phyloP scores from a whole-genome alignment of 2,113 vertebrate species.

The Misgurnus anguillicaudatus region DNA sequence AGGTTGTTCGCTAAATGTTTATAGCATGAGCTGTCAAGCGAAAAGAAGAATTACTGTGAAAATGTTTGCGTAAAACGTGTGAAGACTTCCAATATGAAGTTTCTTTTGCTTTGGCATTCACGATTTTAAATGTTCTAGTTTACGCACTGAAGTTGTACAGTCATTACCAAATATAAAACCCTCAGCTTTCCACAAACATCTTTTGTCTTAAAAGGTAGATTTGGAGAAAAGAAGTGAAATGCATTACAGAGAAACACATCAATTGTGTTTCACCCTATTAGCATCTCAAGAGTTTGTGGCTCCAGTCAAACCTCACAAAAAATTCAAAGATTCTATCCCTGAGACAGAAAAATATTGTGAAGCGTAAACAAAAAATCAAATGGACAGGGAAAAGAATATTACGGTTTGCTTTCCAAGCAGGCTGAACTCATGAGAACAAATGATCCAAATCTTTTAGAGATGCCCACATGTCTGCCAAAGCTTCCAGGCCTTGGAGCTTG shows the following conservation, averaged over 20 bases:
- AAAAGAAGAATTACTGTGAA: slow-evolving; percentile 14
- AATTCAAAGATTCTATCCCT: neutral
- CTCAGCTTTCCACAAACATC: neutral
- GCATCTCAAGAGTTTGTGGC: slow-evolving; percentile 11
- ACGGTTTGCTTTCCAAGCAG: slow-evolving; percentile 3
- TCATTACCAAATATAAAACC: slow-evolving; percentile 3
- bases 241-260: neutral
- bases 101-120: neutral
- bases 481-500: slow-evolving; percentile 64
- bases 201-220: neutral
- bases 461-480: slow-evolving; percentile 33
- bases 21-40: slow-evolving; percentile 44
- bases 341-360: neutral
- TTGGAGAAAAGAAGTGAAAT: neutral
- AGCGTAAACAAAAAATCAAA: neutral
- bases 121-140: neutral
- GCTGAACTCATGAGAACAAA: slow-evolving; percentile 14
- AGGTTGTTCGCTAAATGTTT: slow-evolving; percentile 44
- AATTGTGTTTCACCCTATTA: slow-evolving; percentile 16
- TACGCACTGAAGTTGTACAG: neutral
- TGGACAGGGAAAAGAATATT: neutral
- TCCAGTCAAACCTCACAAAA: neutral
- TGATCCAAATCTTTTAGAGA: slow-evolving; percentile 10
- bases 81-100: neutral
- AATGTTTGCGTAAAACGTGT: neutral